Conservation (phyloP, 30 jellyfish, hydroid and myxozoan genomes). For the Aurelia coerulea region DNA sequence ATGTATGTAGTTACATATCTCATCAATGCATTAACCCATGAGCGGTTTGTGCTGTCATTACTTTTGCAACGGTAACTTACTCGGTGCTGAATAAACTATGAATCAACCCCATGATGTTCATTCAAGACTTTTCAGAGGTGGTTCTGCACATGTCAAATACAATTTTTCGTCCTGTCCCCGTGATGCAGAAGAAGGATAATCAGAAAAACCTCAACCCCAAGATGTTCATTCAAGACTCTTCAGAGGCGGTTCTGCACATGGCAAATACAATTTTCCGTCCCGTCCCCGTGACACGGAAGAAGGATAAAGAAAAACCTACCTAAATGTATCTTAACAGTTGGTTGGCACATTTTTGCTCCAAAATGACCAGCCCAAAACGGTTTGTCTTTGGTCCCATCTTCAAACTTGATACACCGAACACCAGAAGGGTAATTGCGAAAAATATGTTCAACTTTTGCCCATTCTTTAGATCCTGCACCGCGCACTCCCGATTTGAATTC, state of each 20-base stretch:
- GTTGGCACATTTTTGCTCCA: constrained; percentile 51
- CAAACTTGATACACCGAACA: constrained; percentile 16
- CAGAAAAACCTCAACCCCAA: not conserved
- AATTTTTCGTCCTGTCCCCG: too few species aligned
- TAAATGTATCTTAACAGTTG: constrained; percentile 22
- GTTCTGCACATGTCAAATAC: too few species aligned
- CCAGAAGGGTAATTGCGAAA: constrained; percentile 25
- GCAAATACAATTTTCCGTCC: too few species aligned
- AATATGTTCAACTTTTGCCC: constrained; percentile 17
- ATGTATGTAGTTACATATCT: too few species aligned
- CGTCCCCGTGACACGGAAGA: not conserved
- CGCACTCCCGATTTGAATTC: constrained; percentile 8
- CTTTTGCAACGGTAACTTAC: too few species aligned
- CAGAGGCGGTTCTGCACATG: too few species aligned
- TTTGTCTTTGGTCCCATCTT: constrained; percentile 16
- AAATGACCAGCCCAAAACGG: constrained; percentile 14
- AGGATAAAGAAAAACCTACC: constrained; percentile 4
- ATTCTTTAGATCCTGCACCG: constrained; percentile 12
- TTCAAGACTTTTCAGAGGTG: too few species aligned
- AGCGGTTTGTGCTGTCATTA: too few species aligned
- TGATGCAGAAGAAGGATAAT: not conserved
- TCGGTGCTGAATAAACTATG: too few species aligned
- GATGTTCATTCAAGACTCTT: too few species aligned
- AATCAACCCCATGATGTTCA: too few species aligned
- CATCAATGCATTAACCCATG: too few species aligned